Percentiles rank a stretch among this genome's conserved stretches.
phyloP scores from a whole-genome alignment of 1,140 invertebrate genomes.

The Rhagoletis zephyria region DNA sequence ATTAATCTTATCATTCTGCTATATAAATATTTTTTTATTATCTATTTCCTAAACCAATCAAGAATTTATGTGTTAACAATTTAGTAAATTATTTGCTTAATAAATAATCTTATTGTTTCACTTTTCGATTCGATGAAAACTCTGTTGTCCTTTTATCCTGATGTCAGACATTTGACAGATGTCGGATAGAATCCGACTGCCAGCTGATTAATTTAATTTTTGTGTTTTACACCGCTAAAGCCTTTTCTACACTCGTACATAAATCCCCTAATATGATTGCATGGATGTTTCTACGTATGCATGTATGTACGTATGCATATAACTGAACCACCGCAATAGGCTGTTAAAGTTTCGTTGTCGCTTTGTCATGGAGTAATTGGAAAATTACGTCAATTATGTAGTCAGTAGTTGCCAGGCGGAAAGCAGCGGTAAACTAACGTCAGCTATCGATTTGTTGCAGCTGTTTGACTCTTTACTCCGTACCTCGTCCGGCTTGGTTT shows the following conservation, averaged over 20 bases:
- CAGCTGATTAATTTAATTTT: conserved; percentile 13
- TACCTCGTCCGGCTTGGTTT: not conserved
- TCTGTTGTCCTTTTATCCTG: not conserved
- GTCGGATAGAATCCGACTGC: not conserved
- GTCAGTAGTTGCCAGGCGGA: not conserved
- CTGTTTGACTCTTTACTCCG: conserved; percentile 5
- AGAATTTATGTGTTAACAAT: no score
- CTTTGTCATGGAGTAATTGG: conserved; percentile 22
- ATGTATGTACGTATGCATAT: not conserved
- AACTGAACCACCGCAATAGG: not conserved
- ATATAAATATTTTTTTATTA: no score
- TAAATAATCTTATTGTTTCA: not conserved
- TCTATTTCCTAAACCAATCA: no score
- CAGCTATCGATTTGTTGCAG: not conserved
- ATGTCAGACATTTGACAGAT: not conserved
- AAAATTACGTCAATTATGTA: conserved; percentile 25
- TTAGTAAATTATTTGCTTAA: not conserved
- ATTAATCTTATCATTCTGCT: no score
- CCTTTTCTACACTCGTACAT: no score
- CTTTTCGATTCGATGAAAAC: not conserved
- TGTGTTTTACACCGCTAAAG: not conserved
- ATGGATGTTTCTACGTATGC: no score
- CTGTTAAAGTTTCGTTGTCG: not conserved
- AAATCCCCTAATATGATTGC: no score
- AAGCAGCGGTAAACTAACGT: not conserved